Base-by-base conservation (phyloP, 2,888 invertebrate genomes). In the Notocelia uddmanniana region DNA sequence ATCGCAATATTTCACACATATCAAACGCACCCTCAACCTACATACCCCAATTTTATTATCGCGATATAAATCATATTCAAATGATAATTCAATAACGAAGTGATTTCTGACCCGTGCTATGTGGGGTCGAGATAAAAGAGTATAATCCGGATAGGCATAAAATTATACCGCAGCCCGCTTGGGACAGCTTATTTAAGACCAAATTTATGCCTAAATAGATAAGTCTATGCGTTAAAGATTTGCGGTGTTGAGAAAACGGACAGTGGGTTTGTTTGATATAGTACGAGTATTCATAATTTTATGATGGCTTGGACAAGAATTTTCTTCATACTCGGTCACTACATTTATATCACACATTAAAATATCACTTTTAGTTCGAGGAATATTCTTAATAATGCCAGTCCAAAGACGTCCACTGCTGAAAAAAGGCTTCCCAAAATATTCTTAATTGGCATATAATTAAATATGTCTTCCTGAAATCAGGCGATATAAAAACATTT, bases 71-170 rank as follows among this genome's bases (percentile, higher is more conserved):
- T 93, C 89, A 91, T 86, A 92, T 91, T 91, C 88, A 89, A 90
- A 92, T 91, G 90, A 91, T 92, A 92, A 92, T 93, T 92, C 92
- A 91, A 93, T 92, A 91, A 88, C 83, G 80, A 81, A 81, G 84
- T 89, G 89, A 91, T 90, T 90, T 85, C 84, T 87, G 87, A 88
- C 86, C 88, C 85, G 80, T 79, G 74, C 76, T 77, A 80, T 79
- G 81, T 77, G 80, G 85, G 86, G 85, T 77, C 80, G 81, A 82
- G 89, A 91, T 92, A 89, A 92, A 89, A 85, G 83, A 83, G 83
- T 79, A 80, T 81, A 89, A 90, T 91, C 89, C 87, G 84, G 84
- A 88, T 84, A 78, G 84, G 89, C 92, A 91, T 91, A 88, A 89
- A 90, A 91, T 92, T 90, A 88, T 89, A 83, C 78, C 81, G 80